These are phyloP conservation scores for Argyresthia albistria DNA, from an alignment of 2,888 invertebrate genomes.

Conservation along the genomic window DNA sequence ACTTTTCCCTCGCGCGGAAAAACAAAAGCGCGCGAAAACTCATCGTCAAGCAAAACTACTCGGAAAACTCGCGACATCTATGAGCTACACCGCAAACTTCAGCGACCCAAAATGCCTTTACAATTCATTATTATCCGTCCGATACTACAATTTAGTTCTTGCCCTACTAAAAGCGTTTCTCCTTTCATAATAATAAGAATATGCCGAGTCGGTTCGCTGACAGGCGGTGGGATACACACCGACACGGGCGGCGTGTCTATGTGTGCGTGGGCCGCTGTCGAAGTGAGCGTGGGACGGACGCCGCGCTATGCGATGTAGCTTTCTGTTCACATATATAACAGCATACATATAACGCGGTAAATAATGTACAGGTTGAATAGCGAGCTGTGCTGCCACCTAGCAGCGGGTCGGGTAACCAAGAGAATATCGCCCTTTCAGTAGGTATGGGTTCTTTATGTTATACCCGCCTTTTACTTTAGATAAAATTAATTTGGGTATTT, in stretches of 20 bases:
- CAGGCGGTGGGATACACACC: constrained; percentile 46
- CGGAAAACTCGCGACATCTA: constrained; percentile 51
- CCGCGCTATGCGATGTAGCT: constrained; percentile 49
- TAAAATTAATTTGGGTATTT: not conserved
- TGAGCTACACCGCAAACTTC: constrained; percentile 57
- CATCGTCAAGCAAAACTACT: too few relatives aligned
- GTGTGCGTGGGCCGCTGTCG: constrained; percentile 14
- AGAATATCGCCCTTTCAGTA: constrained; percentile 40
- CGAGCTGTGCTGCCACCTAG: constrained; percentile 69
- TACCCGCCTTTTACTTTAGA: not conserved
- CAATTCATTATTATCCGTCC: constrained; percentile 66
- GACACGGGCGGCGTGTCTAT: constrained; percentile 23
- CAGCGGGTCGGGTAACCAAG: constrained; percentile 43
- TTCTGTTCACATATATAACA: constrained; percentile 72
- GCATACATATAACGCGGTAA: constrained; percentile 57
- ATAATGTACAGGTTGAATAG: constrained; percentile 67
- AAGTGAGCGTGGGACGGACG: constrained; percentile 29
- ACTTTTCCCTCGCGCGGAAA: too few relatives aligned
- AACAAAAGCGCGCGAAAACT: too few relatives aligned
- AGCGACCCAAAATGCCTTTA: constrained; percentile 64
- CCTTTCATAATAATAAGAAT: constrained; percentile 76
- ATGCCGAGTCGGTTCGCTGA: constrained; percentile 69
- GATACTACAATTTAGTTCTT: constrained; percentile 71
- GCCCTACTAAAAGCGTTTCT: constrained; percentile 74
- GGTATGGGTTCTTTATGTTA: constrained; percentile 42